A percentile compares a stretch with the other conserved stretches of the same genome.
Evolutionary conservation across 2,113 vertebrate genomes (phyloP).

Genomic region (Physeter macrocephalus): DNA sequence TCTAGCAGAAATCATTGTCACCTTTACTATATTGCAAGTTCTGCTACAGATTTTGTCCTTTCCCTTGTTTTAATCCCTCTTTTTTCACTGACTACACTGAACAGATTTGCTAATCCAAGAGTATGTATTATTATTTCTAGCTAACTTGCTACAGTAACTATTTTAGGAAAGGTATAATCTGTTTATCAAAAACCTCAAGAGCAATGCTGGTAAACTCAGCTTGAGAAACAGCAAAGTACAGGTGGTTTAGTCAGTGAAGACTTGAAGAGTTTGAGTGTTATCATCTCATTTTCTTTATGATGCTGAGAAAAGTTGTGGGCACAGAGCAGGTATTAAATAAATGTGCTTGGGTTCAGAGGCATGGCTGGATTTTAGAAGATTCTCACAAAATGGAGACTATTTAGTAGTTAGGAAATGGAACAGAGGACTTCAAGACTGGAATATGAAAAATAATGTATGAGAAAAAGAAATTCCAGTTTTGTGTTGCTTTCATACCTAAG

Average conservation of each 20-base stretch:
- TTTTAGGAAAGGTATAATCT: not conserved
- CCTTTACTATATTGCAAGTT: fast-evolving
- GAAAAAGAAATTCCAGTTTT: not conserved
- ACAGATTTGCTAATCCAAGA: not conserved
- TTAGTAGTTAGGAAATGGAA: not conserved
- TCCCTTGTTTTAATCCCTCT: not conserved
- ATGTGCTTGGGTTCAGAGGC: not conserved
- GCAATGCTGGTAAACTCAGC: not conserved
- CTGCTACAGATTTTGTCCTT: not conserved
- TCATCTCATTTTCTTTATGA: not conserved
- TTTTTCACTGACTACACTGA: not conserved
- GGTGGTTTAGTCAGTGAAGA: not conserved
- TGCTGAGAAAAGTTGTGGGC: not conserved
- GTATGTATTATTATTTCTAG: not conserved
- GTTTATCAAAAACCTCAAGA: not conserved
- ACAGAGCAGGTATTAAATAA: not conserved
- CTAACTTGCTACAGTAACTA: not conserved
- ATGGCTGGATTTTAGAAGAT: not conserved
- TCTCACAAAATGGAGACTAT: not conserved
- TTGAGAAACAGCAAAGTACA: not conserved
- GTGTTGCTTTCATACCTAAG: not conserved
- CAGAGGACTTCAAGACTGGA: conserved; percentile 50
- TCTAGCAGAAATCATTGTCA: not conserved
- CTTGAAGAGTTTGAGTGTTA: not conserved
- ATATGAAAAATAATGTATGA: conserved; percentile 3